Base-by-base conservation (phyloP, 2,113 vertebrate species). In the Anhinga rufa region DNA sequence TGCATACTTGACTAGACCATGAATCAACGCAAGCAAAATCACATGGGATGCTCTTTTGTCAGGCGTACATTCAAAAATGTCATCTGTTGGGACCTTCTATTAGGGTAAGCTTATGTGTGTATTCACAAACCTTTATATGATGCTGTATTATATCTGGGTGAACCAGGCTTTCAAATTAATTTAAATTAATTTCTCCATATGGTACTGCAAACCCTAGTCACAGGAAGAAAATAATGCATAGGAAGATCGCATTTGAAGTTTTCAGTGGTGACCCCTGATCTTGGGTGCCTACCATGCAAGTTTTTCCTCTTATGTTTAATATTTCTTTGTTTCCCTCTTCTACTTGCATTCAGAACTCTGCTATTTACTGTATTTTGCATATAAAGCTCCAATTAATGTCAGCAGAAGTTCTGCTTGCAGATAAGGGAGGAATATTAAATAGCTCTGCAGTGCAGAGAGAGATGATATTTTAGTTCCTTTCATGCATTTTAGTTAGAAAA, bases 361-460 rank as follows among this genome's bases (percentile, higher is more conserved):
- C 17, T 86, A 52, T 91, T 94, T 92, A 79, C 34, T 44, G n/a
- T 44, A 65, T 92, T 95, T 88, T 88, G 46, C 85, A 48, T 66
- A 83, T 83, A 86, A 95, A 93, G 26, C 31, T 90, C 71, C 26
- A 77, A 25, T 66, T 90, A 88, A 84, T 84, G 80, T 71, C 86
- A 83, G 80, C 42, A 82, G 65, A 95, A 92, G 52, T 91, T 96
- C 86, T 94, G 52, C 83, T 92, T 92, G 64, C 55, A 95, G 88
- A 79, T 86, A 94, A 88, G 80, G 88, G 77, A 96, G 76, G 93
- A 97, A 96, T 95, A 95, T 95, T 96, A 97, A 96, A 94, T 58
- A 96, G 94, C 86, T 92, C 90, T 95, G 95, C 93, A 96, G 90
- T 92, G 92, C 96, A 88, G 92, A 90, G 58, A 77, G 54, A 46